phyloP scores from a whole-genome alignment of 2,113 vertebrate genomes.

The Malurus elegans region DNA sequence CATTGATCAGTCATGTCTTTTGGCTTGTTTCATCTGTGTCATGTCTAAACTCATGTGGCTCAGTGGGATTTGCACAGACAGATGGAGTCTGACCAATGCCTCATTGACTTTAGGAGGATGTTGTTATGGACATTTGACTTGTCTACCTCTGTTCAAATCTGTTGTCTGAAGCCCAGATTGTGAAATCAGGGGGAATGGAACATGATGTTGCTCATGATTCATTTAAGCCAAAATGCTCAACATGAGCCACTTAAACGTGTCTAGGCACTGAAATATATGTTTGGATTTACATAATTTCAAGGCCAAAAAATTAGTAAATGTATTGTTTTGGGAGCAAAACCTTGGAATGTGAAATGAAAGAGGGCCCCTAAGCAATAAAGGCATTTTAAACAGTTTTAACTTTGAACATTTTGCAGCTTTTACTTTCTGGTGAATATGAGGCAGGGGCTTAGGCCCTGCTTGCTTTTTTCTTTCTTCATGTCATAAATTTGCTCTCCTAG shows the following conservation, averaged over 20 bases:
- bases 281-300: neutral
- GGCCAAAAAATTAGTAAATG: neutral
- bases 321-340: neutral
- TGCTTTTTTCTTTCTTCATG: neutral
- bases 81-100: neutral
- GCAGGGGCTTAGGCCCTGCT: neutral
- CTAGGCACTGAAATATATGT: neutral
- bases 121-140: rapidly evolving
- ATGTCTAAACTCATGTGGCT: rapidly evolving
- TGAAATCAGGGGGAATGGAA: neutral
- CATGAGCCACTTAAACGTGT: neutral
- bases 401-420: neutral
- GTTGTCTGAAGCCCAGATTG: neutral
- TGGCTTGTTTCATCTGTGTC: rapidly evolving
- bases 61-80: neutral
- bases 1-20: neutral
- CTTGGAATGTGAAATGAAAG: neutral
- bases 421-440: neutral
- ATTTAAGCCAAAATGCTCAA: neutral
- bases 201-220: neutral
- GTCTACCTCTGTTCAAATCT: neutral
- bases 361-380: neutral
- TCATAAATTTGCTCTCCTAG: constrained; percentile 21
- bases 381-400: neutral
- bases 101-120: neutral